Evolutionary conservation across 2,113 vertebrate species (phyloP).

Genomic region (Dendrocopos noguchii): DNA sequence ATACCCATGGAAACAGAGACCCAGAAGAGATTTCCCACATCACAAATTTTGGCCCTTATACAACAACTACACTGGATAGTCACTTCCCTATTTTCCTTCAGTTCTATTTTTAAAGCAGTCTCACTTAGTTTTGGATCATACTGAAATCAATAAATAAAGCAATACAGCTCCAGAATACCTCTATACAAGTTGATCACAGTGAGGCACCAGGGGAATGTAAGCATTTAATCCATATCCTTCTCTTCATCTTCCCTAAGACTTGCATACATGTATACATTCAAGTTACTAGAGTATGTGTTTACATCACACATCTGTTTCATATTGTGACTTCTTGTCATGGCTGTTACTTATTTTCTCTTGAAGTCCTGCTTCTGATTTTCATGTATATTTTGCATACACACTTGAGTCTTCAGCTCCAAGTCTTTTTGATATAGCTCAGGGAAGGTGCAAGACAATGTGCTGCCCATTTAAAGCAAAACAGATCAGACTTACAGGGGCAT

Average conservation of each 20-base stretch:
- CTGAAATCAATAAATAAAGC: not conserved
- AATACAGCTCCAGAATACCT: not conserved
- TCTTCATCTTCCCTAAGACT: not conserved
- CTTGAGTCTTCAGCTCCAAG: not conserved
- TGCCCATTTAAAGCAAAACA: not conserved
- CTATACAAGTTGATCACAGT: not conserved
- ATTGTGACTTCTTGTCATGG: not conserved
- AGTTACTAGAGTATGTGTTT: not conserved
- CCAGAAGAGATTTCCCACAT: not conserved
- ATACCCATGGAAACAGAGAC: not conserved
- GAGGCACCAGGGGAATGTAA: not conserved
- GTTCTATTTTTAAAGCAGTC: not conserved
- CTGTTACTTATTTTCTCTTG: not conserved
- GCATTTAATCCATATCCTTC: not conserved
- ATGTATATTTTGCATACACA: not conserved
- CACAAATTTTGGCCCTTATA: not conserved
- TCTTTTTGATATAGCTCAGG: not conserved
- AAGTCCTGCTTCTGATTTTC: not conserved
- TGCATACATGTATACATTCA: not conserved
- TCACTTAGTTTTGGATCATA: not conserved
- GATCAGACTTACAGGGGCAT: not conserved
- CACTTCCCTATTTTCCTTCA: not conserved
- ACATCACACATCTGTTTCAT: not conserved
- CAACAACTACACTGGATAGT: not conserved
- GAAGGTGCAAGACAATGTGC: not conserved